Evolutionary conservation across 1,140 invertebrate species (phyloP), one percentile per base, ranked within the genome.

Genomic region (Neuroterus valhalla): DNA sequence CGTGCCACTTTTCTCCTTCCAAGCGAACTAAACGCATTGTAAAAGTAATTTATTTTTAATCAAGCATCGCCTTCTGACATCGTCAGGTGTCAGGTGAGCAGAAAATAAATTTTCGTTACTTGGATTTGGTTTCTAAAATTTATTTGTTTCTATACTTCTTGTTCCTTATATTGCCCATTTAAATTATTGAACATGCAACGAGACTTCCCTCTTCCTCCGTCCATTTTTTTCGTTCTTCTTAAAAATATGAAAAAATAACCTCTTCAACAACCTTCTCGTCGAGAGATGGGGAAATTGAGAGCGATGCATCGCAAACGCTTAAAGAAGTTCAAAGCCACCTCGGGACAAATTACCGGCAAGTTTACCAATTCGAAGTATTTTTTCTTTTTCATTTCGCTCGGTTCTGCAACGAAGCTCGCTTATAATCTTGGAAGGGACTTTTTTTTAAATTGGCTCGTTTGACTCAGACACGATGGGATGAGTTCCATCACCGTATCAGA

Each of bases 391-490:
- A 74, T 82, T 81, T 81, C 71, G 77, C 78, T 71, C 72, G 71
- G 21, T 67, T 68, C 46, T 74, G 69, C 78, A 79, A 76, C 81
- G 78, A 84, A 77, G 72, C 71, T 79, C 66, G 80, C 81, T 87
- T 82, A 84, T 88, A 88, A 88, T 90, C 86, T 88, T 88, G 86
- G 87, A 86, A 87, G 87, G 84, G 88, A 84, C 86, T 89, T 89
- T 87, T 55, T 62, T 88, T 89, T 89, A 90, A 90, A 90, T 90
- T 90, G 87, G 86, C 79, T 89, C 80, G 87, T 90, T 90, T 90
- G 88, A 90, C 84, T 82, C 84, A 76, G 80, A 78, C 84, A 81
- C 81, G 80, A 83, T 78, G 81, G 78, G 85, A 88, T 87, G 87
- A 90, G 87, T 90, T 89, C 89, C 84, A 89, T 82, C 83, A 81